Percentiles rank a stretch among this genome's conserved stretches.
Evolutionary conservation across 2,888 invertebrate species (phyloP).

Genomic region (Mayetiola destructor): DNA sequence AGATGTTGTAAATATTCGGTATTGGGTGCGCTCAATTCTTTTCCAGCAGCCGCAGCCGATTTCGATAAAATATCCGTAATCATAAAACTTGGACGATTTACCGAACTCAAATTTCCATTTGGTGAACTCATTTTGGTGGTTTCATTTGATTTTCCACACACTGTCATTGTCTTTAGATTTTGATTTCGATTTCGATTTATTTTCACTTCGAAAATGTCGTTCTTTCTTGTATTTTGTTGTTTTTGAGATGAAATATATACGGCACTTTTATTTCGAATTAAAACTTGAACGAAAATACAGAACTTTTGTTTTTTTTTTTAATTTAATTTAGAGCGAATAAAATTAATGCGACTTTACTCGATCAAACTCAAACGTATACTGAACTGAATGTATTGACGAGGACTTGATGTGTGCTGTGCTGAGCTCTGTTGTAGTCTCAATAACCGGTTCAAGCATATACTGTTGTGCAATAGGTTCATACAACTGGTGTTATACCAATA

Average conservation of each 20-base stretch:
- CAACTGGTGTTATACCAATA: no score
- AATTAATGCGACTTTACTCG: constrained; percentile 5
- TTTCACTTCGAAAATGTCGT: no score
- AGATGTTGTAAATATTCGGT: constrained; percentile 3
- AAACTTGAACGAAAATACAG: not conserved
- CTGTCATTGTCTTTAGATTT: constrained; percentile 5
- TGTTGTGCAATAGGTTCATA: not conserved
- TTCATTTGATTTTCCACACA: constrained; percentile 9
- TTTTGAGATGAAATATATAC: no score
- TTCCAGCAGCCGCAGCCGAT: not conserved
- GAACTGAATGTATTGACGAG: not conserved
- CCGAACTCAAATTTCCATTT: constrained; percentile 1
- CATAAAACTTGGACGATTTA: constrained; percentile 14
- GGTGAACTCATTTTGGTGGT: constrained; percentile 1
- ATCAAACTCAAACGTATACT: not conserved
- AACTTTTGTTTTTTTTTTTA: not conserved
- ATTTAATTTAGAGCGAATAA: not conserved
- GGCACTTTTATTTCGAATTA: not conserved
- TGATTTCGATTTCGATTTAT: not conserved
- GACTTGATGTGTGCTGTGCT: not conserved
- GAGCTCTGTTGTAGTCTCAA: no score
- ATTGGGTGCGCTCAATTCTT: not conserved
- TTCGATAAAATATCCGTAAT: constrained; percentile 15
- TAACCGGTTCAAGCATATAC: no score
- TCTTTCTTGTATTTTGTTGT: no score